Base-by-base conservation (phyloP, 2,113 vertebrate genomes). In the Scalopus aquaticus region DNA sequence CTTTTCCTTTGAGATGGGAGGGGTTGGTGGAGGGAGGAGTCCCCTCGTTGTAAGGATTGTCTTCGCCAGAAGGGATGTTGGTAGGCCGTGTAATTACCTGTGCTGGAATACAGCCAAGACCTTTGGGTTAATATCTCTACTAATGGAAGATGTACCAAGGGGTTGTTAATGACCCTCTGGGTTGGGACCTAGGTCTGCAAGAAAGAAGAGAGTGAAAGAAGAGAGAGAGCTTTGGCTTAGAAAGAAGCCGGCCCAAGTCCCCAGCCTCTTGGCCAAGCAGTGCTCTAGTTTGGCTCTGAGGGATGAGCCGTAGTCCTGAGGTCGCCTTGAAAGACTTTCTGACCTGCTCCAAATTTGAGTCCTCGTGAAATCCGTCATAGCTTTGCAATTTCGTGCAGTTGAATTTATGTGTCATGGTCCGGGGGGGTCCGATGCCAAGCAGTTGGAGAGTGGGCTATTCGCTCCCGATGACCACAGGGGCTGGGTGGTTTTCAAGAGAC, bases 71-170 rank as follows among this genome's bases (percentile, higher is more conserved):
- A 89, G 54, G 6, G 42, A 85, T 58, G 12, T 70, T 46, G 69
- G 46, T 6, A 49, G 56, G 67, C 15, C 74, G 81, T 78, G 35
- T 60, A 76, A 56, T 96, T 92, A 92, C 77, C 73, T 85, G 42
- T 65, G 35, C 49, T 91, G 94, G 89, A 92, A 79, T 39, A 15
- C 0, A 89, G 95, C 69, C 93, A 62, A 86, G 51, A 79, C 11
- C 86, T 67, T 60, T 51, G 83, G 79, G 92, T 95, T 81, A 79
- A 88, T 58, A 10, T 69, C 79, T 94, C 91, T 77, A 49, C 88
- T 96, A 70, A 64, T 72, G 70, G 77, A 88, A 73, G 82, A 87
- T 12, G 32, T 92, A 79, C 60, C 67, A 76, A 74, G 44, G 49
- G 58, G 58, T 78, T 83, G 86, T 35, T 95, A 96, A 87, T 89